Evolutionary conservation across 92 coral and sea anemone species (phyloP), one percentile per base, ranked within the genome.

Genomic region (Epizoanthus stellaris): DNA sequence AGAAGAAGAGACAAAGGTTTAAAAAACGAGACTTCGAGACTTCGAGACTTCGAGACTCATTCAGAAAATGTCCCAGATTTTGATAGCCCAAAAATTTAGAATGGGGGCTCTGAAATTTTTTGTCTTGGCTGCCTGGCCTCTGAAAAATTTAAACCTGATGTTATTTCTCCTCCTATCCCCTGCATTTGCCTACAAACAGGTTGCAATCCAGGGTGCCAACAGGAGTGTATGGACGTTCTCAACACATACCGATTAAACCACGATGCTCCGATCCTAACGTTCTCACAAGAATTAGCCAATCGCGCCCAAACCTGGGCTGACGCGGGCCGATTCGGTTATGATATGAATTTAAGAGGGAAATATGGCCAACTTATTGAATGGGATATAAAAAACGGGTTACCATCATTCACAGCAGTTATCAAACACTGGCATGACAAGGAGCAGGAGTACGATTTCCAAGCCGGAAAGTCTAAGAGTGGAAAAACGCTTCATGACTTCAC

Each of bases 341-440:
- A 94, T 84, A 92, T 94, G 98, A 85, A 90, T 45, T 75, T 88
- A 19, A 81, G 95, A 3, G 95, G 98, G 54, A 92, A 92, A 83
- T 94, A 82, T 76, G 98, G 98, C 19, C 98, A 94, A 91, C 87
- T 94, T 9, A 94, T 94, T 8, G 98, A 94, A 63, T 94, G 98
- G 98, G 98, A 94, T 68, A 94, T 94, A 9, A 92, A 92, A 56
- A 89, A 92, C 25, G 95, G 92, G 23, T 84, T 94, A 19, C 89
- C 85, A 16, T 81, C 90, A 20, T 94, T 94, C 73, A 92, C 87
- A 66, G 76, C 95, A 40, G 98, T 88, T 2, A 86, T 94, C 81
- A 94, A 94, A 49, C 92, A 90, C 67, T 94, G 98, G 98, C 98
- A 94, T 67, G 98, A 94, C 77, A 94, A 94, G 58, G 98, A 87